A percentile compares a stretch with the other conserved stretches of the same genome.
Conservation (phyloP, 2,797 vertebrate genomes). For the Parotocinclus haroldoi region DNA sequence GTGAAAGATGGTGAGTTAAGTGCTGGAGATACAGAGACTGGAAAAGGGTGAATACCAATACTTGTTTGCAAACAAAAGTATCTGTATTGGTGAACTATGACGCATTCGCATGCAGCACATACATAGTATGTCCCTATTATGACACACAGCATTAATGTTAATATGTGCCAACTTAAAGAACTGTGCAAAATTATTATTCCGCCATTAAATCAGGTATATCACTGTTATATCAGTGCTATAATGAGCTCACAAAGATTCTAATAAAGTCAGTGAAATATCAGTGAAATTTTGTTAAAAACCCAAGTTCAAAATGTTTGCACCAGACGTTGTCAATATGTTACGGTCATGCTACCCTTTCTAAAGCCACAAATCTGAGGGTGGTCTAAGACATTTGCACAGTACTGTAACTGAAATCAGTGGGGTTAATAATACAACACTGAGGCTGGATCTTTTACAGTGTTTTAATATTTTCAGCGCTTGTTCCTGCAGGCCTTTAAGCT, state of each 20-base stretch:
- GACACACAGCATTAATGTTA: conserved; percentile 19
- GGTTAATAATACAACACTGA: conserved; percentile 7
- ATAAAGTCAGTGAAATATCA: no score
- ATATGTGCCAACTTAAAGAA: conserved; percentile 18
- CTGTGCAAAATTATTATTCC: no score
- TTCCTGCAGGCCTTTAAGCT: conserved; percentile 56
- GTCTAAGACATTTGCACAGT: no score
- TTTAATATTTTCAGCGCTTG: conserved; percentile 60
- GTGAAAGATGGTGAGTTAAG: conserved; percentile 27
- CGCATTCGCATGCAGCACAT: conserved; percentile 1
- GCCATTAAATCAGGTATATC: no score
- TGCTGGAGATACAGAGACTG: no score
- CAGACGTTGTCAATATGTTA: no score
- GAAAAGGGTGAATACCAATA: not conserved
- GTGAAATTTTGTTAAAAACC: no score
- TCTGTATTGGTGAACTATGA: conserved; percentile 3
- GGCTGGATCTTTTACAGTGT: not conserved
- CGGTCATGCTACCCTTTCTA: no score
- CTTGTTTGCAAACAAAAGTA: conserved; percentile 3
- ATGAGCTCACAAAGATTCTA: no score
- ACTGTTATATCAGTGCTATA: no score
- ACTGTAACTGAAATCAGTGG: conserved; percentile 10
- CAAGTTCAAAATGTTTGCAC: no score
- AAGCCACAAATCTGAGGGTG: no score
- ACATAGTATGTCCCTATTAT: conserved; percentile 4